Base-by-base conservation (phyloP, 1,140 invertebrate species). In the Saxidomus purpurata region DNA sequence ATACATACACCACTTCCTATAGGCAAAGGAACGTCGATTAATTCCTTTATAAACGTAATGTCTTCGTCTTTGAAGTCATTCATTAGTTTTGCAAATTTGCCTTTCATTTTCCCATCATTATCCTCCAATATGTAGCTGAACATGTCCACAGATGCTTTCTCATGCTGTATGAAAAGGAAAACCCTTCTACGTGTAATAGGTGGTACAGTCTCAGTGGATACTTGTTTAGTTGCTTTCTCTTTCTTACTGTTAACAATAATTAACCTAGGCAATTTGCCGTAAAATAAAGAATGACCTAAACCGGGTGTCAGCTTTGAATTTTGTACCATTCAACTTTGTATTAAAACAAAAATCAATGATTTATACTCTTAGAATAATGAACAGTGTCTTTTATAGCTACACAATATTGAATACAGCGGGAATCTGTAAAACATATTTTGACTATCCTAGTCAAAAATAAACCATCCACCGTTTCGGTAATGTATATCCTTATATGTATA, bases 91-190 rank as follows among this genome's bases (percentile, higher is more conserved):
- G n/a, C 43, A 52, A 85, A 85, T 0, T 85, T 43, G 15, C 6
- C 28, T 25, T 36, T 36, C 9, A 85, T 15, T 59, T 38, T 13
- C 17, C 13, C 8, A 25, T 81, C 31, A 67, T 90, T 85, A 19
- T 52, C 40, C 8, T 82, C 31, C 15, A 90, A 25, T 25, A 91
- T 22, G 38, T 87, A 38, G 0, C 82, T 77, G 36, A 91, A 86
- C 90, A 91, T 86, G 4, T 81, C 28, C 6, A 55, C 34, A n/a
- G 91, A 91, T 11, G 76, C 89, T 19, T 87, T 34, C 49, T 91
- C 91, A 71, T 91, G 89, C 91, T 91, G 36, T n/a, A n/a, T n/a
- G n/a, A n/a, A n/a, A n/a, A n/a, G n/a, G n/a, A n/a, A n/a, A n/a
- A n/a, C n/a, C n/a, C n/a, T n/a, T n/a, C n/a, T n/a, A n/a, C 25